Percentiles rank a stretch among this genome's conserved stretches.
These are phyloP conservation scores for Hippocampus barbouri DNA, from an alignment of 2,113 vertebrate species.

Conservation along the genomic window DNA sequence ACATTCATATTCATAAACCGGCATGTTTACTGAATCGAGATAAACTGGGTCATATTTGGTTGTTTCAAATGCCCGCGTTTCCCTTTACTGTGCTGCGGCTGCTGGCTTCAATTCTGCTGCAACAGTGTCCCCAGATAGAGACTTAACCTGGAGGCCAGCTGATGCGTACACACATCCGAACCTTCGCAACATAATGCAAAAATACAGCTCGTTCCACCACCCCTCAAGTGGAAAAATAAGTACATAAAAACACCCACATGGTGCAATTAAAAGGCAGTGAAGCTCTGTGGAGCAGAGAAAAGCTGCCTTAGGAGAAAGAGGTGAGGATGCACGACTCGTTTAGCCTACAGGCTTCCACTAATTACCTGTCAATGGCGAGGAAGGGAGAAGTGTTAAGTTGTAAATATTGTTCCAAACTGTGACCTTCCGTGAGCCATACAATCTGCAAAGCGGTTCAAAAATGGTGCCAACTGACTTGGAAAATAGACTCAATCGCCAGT, in stretches of 20 bases:
- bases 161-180: slow-evolving; percentile 10
- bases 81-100: slow-evolving; percentile 19
- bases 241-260: slow-evolving; percentile 29
- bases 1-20: slow-evolving; percentile 28
- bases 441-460: slow-evolving; percentile 40
- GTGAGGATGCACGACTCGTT: slow-evolving; percentile 30
- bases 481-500: slow-evolving; percentile 44
- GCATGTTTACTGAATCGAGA: slow-evolving; percentile 40
- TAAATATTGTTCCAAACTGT: slow-evolving; percentile 58
- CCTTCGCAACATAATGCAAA: slow-evolving; percentile 8
- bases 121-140: slow-evolving; percentile 33
- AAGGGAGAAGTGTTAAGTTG: slow-evolving; percentile 37
- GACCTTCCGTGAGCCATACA: slow-evolving; percentile 36
- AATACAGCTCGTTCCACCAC: slow-evolving; percentile 9
- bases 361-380: slow-evolving; percentile 58
- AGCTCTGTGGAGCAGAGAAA: slow-evolving; percentile 34
- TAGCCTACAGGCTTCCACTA: slow-evolving; percentile 52
- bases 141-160: slow-evolving; percentile 33
- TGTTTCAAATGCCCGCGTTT: slow-evolving; percentile 33
- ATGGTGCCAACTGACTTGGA: slow-evolving; percentile 42
- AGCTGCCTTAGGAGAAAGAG: slow-evolving; percentile 31
- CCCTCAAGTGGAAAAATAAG: background rate
- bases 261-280: slow-evolving; percentile 48
- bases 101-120: slow-evolving; percentile 18
- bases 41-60: slow-evolving; percentile 57